These are phyloP conservation scores for Clangula hyemalis DNA, from an alignment of 2,797 vertebrate species.

Conservation along the genomic window DNA sequence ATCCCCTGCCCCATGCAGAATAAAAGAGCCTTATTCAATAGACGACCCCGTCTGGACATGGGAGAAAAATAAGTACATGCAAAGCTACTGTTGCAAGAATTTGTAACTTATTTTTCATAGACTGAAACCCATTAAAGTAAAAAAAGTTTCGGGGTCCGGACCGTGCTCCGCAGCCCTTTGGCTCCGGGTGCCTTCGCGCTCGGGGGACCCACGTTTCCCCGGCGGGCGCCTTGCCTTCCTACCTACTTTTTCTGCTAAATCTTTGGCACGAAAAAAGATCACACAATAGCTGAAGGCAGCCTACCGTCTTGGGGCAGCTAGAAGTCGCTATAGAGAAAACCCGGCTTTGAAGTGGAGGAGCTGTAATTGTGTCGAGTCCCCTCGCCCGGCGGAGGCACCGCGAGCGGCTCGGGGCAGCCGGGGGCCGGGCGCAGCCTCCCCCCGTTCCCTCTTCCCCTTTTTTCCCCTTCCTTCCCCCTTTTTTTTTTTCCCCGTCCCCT, in stretches of 20 bases:
- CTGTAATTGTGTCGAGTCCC: constrained; percentile 17
- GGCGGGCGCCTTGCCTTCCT: constrained; percentile 16
- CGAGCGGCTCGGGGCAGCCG: not conserved
- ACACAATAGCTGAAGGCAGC: constrained; percentile 54
- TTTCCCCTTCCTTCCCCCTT: no score
- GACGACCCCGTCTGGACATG: constrained; percentile 86
- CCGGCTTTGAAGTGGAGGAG: constrained; percentile 50
- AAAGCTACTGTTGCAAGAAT: constrained; percentile 92
- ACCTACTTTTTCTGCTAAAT: not conserved
- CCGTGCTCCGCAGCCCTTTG: not conserved
- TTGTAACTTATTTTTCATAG: constrained; percentile 80
- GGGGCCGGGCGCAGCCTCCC: not conserved
- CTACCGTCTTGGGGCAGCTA: constrained; percentile 47
- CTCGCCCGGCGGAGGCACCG: not conserved
- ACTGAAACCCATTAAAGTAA: constrained; percentile 64
- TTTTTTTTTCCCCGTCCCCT: no score
- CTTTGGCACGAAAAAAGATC: constrained; percentile 38
- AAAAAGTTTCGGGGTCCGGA: constrained; percentile 40
- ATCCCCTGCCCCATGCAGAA: constrained; percentile 93
- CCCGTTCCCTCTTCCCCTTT: no score
- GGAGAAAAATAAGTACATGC: constrained; percentile 82
- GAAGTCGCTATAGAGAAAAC: constrained; percentile 55
- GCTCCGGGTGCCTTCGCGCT: not conserved
- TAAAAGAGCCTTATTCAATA: constrained; percentile 95
- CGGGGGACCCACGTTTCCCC: not conserved